Evolutionary conservation across 2,888 invertebrate species (phyloP).

Genomic region (Mesorhabditis spiculigera): DNA sequence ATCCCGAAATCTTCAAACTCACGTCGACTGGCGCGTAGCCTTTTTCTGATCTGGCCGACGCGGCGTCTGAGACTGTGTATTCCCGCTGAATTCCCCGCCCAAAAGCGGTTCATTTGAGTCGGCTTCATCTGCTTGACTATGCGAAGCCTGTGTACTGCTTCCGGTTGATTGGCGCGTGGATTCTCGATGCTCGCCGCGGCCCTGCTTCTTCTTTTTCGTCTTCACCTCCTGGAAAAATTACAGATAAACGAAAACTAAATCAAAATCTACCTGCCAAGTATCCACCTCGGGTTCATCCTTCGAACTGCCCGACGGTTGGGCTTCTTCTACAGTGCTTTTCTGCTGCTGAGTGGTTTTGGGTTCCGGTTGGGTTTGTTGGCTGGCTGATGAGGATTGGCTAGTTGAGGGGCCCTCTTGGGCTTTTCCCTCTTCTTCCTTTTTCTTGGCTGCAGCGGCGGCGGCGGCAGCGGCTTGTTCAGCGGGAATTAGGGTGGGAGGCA

Average conservation of each 20-base stretch:
- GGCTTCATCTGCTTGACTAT: too few relatives aligned
- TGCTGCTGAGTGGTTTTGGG: too few relatives aligned
- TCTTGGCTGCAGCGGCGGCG: constrained; percentile 9
- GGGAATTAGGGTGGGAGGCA: constrained; percentile 52
- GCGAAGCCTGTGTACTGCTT: too few relatives aligned
- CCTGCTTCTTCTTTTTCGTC: constrained; percentile 12
- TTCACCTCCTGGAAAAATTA: constrained; percentile 16
- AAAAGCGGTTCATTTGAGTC: too few relatives aligned
- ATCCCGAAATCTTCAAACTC: too few relatives aligned
- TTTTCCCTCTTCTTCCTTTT: constrained; percentile 7
- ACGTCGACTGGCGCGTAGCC: too few relatives aligned
- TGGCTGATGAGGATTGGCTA: too few relatives aligned
- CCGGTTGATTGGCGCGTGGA: neutral
- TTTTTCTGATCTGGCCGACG: too few relatives aligned
- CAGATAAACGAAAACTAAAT: too few relatives aligned
- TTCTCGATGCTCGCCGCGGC: neutral
- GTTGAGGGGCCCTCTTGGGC: neutral
- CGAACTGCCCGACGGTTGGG: neutral
- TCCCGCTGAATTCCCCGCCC: too few relatives aligned
- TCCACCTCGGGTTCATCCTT: constrained; percentile 6
- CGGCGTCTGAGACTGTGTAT: too few relatives aligned
- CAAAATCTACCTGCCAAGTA: neutral
- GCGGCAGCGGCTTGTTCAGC: constrained; percentile 16
- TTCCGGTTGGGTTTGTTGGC: too few relatives aligned
- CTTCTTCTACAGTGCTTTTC: neutral